Conservation (phyloP, 2,888 invertebrate genomes). For the Ephialtes manifestator region DNA sequence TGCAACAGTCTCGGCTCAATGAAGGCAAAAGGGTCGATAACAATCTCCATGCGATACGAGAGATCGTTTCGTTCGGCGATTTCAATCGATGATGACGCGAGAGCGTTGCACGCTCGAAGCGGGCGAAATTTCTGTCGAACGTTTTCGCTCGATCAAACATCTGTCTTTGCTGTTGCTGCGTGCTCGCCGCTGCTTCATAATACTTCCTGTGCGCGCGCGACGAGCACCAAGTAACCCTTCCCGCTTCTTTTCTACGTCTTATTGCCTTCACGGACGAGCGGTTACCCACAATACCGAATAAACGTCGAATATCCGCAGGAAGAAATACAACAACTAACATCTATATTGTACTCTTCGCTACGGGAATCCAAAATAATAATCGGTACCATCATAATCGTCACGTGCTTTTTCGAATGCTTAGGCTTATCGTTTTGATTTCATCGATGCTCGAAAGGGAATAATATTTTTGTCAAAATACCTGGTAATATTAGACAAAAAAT, state of each 20-base stretch:
- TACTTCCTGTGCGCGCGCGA: constrained; percentile 40
- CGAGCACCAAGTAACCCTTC: constrained; percentile 60
- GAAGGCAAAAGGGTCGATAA: constrained; percentile 55
- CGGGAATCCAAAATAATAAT: constrained; percentile 25
- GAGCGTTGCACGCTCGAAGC: background rate
- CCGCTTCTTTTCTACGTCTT: constrained; percentile 64
- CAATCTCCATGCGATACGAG: constrained; percentile 52
- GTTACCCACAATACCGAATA: constrained; percentile 75
- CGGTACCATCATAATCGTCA: constrained; percentile 25
- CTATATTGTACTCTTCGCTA: constrained; percentile 32
- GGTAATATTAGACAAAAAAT: background rate
- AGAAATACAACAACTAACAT: constrained; percentile 39
- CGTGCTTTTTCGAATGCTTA: background rate
- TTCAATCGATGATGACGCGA: constrained; percentile 29
- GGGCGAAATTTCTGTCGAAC: constrained; percentile 50
- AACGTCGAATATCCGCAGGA: constrained; percentile 41
- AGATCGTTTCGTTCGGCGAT: constrained; percentile 35
- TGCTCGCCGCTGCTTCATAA: constrained; percentile 26
- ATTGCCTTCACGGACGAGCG: constrained; percentile 71
- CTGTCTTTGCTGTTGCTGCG: constrained; percentile 50
- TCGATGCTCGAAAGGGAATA: constrained; percentile 1
- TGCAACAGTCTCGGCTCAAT: constrained; percentile 31
- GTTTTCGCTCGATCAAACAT: constrained; percentile 60
- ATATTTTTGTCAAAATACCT: background rate
- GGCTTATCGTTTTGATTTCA: background rate